These are phyloP conservation scores for Caenorhabditis sp. DNA, from an alignment of 2,888 invertebrate species.

Conservation along the genomic window DNA sequence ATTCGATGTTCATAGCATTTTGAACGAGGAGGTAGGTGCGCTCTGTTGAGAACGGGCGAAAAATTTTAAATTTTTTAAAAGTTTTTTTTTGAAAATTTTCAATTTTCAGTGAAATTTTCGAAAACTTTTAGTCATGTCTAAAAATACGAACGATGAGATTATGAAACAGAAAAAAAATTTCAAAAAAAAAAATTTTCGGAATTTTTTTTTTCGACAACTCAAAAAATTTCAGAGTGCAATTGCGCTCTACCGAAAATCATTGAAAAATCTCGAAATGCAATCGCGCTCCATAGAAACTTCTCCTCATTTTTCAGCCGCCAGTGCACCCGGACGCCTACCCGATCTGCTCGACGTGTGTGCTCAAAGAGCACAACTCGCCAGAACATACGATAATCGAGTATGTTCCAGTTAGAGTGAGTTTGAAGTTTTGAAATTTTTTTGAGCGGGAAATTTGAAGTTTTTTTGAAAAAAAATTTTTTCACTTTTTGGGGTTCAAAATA, in stretches of 20 bases:
- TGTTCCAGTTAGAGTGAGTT: conserved; percentile 27
- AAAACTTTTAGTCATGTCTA: too few relatives aligned
- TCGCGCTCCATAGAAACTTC: neutral
- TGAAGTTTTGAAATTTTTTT: conserved; percentile 10
- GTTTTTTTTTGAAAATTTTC: neutral
- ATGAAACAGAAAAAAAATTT: too few relatives aligned
- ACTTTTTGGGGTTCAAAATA: too few relatives aligned
- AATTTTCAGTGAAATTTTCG: too few relatives aligned
- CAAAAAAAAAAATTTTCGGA: neutral
- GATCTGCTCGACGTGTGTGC: conserved; percentile 42
- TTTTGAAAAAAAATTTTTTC: too few relatives aligned
- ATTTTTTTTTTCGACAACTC: too few relatives aligned
- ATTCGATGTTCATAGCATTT: conserved; percentile 23
- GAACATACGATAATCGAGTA: conserved; percentile 19
- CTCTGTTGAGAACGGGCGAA: neutral
- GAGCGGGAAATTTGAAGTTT: neutral
- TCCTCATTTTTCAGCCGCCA: conserved; percentile 3
- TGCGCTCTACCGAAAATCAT: too few relatives aligned
- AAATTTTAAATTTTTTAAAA: too few relatives aligned
- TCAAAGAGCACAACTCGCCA: conserved; percentile 16
- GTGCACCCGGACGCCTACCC: conserved; percentile 25
- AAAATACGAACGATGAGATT: too few relatives aligned
- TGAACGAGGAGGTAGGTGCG: conserved; percentile 2
- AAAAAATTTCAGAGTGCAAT: too few relatives aligned
- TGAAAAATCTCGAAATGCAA: too few relatives aligned